Evolutionary conservation across 1,140 invertebrate genomes (phyloP).

Genomic region (Euura lappo): DNA sequence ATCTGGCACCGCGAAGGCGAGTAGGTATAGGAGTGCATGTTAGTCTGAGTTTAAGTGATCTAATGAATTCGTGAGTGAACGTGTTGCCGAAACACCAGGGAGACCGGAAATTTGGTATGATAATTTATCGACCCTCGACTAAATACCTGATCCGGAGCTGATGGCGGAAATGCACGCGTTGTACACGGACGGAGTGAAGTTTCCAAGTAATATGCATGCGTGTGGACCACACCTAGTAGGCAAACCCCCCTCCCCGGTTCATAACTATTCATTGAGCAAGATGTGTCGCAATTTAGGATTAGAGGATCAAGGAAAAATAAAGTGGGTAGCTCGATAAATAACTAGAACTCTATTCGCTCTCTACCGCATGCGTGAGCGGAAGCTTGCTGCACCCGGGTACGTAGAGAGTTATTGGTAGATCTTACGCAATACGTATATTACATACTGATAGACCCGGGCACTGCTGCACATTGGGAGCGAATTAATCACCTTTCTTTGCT

Average conservation of each 20-base stretch:
- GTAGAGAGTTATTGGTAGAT: background rate
- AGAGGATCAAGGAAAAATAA: background rate
- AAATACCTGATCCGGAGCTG: too few relatives aligned
- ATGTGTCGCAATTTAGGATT: conserved; percentile 1
- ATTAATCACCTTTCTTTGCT: background rate
- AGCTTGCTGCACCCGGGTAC: background rate
- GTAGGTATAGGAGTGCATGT: too few relatives aligned
- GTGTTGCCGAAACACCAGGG: too few relatives aligned
- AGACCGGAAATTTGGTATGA: too few relatives aligned
- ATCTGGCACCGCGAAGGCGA: too few relatives aligned
- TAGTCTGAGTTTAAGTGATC: too few relatives aligned
- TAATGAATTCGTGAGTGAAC: too few relatives aligned
- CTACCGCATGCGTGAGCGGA: background rate
- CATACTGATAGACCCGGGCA: background rate
- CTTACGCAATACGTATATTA: background rate
- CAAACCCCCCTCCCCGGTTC: background rate
- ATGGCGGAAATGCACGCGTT: too few relatives aligned
- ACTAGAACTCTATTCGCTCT: background rate
- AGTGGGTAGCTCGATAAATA: conserved; percentile 3
- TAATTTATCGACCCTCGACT: too few relatives aligned
- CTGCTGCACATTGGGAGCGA: background rate
- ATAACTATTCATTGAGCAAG: background rate
- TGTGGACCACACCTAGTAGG: too few relatives aligned
- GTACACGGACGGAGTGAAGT: too few relatives aligned
- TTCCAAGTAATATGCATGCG: too few relatives aligned